Base-by-base conservation (phyloP, 2,888 invertebrate genomes). In the Aporophyla nigra region DNA sequence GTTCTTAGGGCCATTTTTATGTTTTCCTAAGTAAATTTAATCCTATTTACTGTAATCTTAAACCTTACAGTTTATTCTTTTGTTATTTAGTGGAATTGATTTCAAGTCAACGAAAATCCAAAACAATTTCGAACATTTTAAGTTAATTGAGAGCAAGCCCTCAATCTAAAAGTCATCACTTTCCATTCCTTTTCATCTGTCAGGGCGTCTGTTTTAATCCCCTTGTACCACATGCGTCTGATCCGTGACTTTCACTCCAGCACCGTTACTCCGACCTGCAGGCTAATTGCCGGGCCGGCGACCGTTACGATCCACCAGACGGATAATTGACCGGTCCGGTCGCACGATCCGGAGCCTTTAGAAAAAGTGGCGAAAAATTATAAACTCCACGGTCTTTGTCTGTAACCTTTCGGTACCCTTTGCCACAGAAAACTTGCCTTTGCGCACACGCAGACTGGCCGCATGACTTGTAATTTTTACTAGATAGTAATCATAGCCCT, bases 281-380 rank as follows among this genome's bases (percentile, higher is more conserved):
- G 40, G 65, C 71, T 82, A 82, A 82, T 82, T 75, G 82, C 51
- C 53, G 49, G 59, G 21, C 76, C 21, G n/a, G 27, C n/a, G 19
- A 75, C 80, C 75, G 75, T 82, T 82, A 79, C 82, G 74, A 63
- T 46, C 62, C 56, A 33, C 61, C 70, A 71, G 69, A 70, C 79
- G 49, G 27, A 78, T 82, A 79, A 82, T 75, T 79, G 71, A 69
- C 63, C 69, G 54, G 65, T 12, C 61, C 61, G 59, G 53, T 33
- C 65, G 62, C 56, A 61, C 71, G 73, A 62, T 58, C 43, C 59
- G 59, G 24, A 54, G n/a, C 62, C 75, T 75, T 69, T 33, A 68
- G 19, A 71, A 82, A 82, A 79, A 79, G 46, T 82, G 62, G 74
- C 53, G 58, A 77, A 80, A 76, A 54, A 67, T 72, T 27, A 75